Evolutionary conservation across 1,140 invertebrate species (phyloP), one percentile per base, ranked within the genome.

Genomic region (Apocrypta bakeri): DNA sequence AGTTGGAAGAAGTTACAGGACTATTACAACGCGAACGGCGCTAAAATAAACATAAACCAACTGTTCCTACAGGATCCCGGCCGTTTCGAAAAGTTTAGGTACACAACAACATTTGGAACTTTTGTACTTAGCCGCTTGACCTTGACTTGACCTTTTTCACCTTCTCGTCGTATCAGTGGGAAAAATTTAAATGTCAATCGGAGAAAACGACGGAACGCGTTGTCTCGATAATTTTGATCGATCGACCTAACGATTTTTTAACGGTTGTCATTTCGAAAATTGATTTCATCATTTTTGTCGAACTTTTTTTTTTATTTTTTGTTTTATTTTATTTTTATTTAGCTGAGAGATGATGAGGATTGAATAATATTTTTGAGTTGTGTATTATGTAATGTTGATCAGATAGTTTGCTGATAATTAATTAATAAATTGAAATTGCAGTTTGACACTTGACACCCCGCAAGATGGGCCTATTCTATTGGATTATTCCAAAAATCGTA

Each of bases 401-500:
- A 31, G 74, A 29, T 42, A 27, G 48, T 68, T 31, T 33, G 42
- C 48, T 24, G 11, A 77, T 6, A 31, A 6, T 42, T 42, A 8
- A 33, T 48, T 31, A 42, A 42, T 78, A 31, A 71, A 71, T 37
- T 71, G 17, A 21, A 27, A 56, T 82, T 83, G 2, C 21, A 83
- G 81, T 68, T 90, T 97, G 63, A 94, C 92, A 63, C 86, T 98
- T 31, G 85, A 93, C 17, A 97, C 97, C 9, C 96, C 96, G 42
- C 93, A 95, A 82, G 97, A 98, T 94, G 97, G 97, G 25, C 94
- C 96, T 2, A 97, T 99, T 88, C 93, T 99, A 31, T 87, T 98
- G 83, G 99, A 99, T 93, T 99, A 96, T 91, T 99, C 98, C 14
- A 99, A 99, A 92, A 99, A 99, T 92, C 93, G 98, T 24, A 94